phyloP scores from a whole-genome alignment of 92 coral and sea anemone species.

The Porites cylindrica region DNA sequence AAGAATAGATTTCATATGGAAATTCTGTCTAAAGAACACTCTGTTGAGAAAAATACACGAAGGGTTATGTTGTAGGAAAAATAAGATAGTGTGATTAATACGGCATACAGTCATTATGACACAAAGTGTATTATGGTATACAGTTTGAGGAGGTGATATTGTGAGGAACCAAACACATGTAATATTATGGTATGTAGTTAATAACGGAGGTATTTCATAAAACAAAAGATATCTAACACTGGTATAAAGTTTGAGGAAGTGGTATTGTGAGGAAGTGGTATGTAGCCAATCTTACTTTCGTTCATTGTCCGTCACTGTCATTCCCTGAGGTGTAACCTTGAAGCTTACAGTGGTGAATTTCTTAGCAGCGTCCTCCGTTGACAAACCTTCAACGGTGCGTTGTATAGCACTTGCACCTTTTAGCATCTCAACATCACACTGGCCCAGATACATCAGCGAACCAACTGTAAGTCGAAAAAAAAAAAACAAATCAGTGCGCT shows the following conservation, averaged over 20 bases:
- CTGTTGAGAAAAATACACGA: conserved; percentile 35
- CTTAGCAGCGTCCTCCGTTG: conserved; percentile 75
- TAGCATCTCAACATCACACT: conserved; percentile 87
- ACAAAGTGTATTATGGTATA: too few relatives aligned
- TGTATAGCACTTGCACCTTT: conserved; percentile 90
- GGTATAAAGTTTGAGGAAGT: too few relatives aligned
- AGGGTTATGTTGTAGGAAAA: neutral
- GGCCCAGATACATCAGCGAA: conserved; percentile 87
- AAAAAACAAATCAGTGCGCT: neutral
- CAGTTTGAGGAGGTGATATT: too few relatives aligned
- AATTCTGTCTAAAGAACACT: conserved; percentile 93
- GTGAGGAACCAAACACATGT: too few relatives aligned
- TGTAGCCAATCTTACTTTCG: conserved; percentile 82
- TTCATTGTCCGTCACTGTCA: conserved; percentile 94
- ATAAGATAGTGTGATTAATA: too few relatives aligned
- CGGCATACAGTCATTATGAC: neutral
- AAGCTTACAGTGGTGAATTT: conserved; percentile 88
- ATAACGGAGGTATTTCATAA: too few relatives aligned
- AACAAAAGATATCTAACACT: too few relatives aligned
- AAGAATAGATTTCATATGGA: conserved; percentile 80
- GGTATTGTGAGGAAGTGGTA: neutral
- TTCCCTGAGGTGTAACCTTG: conserved; percentile 88
- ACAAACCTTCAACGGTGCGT: conserved; percentile 83
- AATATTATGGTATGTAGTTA: too few relatives aligned
- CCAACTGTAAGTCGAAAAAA: conserved; percentile 62